Conservation (phyloP, 1,140 invertebrate species). For the Tribolium castaneum region DNA sequence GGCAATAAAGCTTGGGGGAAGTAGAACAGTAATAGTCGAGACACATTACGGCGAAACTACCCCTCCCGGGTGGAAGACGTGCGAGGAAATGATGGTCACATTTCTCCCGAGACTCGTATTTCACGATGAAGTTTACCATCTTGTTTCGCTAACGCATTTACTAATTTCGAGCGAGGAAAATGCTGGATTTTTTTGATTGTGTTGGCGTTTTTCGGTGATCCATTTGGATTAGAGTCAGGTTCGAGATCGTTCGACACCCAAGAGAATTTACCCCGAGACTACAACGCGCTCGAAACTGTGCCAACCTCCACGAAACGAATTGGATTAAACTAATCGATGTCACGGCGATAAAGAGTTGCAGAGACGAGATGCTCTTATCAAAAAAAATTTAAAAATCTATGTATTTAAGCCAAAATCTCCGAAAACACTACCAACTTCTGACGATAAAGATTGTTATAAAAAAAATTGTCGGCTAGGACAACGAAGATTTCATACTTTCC, state of each 20-base stretch:
- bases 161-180: neutral
- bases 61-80: slow-evolving; percentile 41
- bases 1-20: slow-evolving; percentile 25
- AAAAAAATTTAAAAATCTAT: too few relatives aligned
- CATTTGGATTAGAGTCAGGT: slow-evolving; percentile 19
- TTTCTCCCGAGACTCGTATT: slow-evolving; percentile 39
- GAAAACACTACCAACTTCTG: too few relatives aligned
- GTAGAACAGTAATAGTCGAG: slow-evolving; percentile 45
- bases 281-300: slow-evolving; percentile 1
- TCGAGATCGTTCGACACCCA: neutral
- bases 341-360: neutral
- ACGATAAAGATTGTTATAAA: too few relatives aligned
- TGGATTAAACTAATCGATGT: slow-evolving; percentile 28
- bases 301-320: slow-evolving; percentile 2
- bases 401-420: too few relatives aligned
- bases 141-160: neutral
- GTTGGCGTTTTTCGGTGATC: neutral
- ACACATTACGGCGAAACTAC: slow-evolving; percentile 48
- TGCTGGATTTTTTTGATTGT: neutral
- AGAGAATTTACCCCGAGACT: slow-evolving; percentile 23
- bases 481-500: too few relatives aligned
- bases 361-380: neutral
- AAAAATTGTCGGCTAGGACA: too few relatives aligned
- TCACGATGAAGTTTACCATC: slow-evolving; percentile 18
- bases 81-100: slow-evolving; percentile 44